These are phyloP conservation scores for Holothuria leucospilota DNA, from an alignment of 53 echinoderm and acorn worm species.

Conservation along the genomic window DNA sequence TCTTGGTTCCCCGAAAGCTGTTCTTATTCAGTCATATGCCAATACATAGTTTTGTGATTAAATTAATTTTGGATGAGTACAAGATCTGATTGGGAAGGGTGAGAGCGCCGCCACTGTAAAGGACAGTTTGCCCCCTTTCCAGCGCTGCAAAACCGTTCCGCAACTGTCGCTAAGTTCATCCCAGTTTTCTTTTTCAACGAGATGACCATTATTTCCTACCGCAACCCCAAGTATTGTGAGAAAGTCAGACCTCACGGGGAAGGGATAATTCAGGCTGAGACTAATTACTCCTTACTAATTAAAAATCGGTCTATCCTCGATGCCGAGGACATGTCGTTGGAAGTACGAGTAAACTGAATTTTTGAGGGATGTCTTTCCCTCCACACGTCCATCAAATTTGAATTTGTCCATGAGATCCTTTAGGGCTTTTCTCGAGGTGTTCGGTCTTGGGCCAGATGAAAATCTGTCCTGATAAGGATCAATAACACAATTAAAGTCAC, in stretches of 20 bases:
- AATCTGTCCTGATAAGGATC: not conserved
- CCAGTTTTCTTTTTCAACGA: slow-evolving; percentile 7
- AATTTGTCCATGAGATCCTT: not conserved
- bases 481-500: not conserved
- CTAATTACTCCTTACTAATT: not conserved
- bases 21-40: no score
- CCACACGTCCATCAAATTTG: not conserved
- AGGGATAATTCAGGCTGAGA: no score
- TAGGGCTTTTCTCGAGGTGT: not conserved
- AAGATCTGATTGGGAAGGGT: no score
- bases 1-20: no score
- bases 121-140: no score
- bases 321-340: not conserved
- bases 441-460: not conserved
- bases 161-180: not conserved
- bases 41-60: no score
- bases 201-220: no score
- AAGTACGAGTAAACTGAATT: not conserved
- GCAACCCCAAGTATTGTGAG: no score
- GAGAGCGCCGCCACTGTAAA: no score
- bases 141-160: no score
- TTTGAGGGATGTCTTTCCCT: not conserved
- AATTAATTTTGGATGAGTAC: no score
- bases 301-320: slow-evolving; percentile 5
- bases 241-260: no score